A percentile compares a stretch with the other conserved stretches of the same genome.
Conservation (phyloP, 2,113 vertebrate genomes). For the Heterochromis multidens region DNA sequence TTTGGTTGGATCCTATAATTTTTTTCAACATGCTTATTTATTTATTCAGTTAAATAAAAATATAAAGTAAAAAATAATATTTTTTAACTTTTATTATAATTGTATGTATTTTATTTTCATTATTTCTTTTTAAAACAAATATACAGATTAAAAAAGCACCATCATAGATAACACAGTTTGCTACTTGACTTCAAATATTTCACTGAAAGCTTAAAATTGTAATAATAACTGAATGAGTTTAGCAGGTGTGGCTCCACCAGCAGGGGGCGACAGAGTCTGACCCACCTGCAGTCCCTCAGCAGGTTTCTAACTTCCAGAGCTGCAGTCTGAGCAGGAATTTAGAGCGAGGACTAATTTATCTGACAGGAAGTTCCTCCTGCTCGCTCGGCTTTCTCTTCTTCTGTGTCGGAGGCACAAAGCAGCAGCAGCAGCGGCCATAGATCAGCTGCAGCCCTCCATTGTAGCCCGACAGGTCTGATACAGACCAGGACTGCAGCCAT, state of each 20-base stretch:
- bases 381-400: neutral
- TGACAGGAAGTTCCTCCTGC: neutral
- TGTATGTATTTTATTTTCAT: too few relatives aligned
- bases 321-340: neutral
- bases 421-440: constrained; percentile 41
- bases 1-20: too few relatives aligned
- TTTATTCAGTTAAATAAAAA: too few relatives aligned
- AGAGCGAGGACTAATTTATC: neutral
- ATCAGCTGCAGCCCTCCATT: constrained; percentile 59
- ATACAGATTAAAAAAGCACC: neutral
- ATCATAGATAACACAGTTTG: too few relatives aligned
- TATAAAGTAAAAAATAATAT: too few relatives aligned
- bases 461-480: constrained; percentile 48
- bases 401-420: constrained; percentile 25
- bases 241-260: neutral
- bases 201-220: neutral
- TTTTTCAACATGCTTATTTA: too few relatives aligned
- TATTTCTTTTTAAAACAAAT: too few relatives aligned
- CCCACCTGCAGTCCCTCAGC: neutral
- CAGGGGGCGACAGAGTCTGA: constrained; percentile 15
- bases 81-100: too few relatives aligned
- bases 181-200: neutral
- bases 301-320: neutral
- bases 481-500: constrained; percentile 55
- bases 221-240: neutral